Percentiles rank a stretch among this genome's conserved stretches.
Conservation (phyloP, 2,797 vertebrate species). For the Falco berigora region DNA sequence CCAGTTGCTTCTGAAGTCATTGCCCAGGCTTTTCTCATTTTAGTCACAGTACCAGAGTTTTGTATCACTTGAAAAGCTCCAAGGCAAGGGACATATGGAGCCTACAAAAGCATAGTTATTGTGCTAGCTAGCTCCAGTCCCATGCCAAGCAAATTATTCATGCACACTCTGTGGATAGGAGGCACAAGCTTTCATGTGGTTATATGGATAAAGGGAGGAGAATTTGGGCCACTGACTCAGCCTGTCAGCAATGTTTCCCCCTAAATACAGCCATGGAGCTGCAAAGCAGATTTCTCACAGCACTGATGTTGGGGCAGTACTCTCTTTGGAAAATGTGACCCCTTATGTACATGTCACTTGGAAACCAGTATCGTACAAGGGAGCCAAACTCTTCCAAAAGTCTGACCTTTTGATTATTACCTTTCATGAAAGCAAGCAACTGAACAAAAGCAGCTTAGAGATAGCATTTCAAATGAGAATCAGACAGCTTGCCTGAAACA, state of each 20-base stretch:
- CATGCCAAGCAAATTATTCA: constrained; percentile 60
- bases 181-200: constrained; percentile 60
- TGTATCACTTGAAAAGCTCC: constrained; percentile 31
- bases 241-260: constrained; percentile 34
- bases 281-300: constrained; percentile 26
- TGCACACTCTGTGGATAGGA: constrained; percentile 51
- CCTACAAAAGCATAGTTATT: constrained; percentile 48
- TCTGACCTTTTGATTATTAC: constrained; percentile 7
- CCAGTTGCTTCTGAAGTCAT: constrained; percentile 29
- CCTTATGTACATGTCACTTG: neutral
- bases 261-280: constrained; percentile 3
- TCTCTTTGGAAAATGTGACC: neutral
- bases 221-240: constrained; percentile 58
- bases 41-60: constrained; percentile 27
- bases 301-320: neutral
- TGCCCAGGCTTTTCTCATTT: constrained; percentile 40
- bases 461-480: constrained; percentile 14
- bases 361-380: neutral
- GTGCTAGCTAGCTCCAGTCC: constrained; percentile 33
- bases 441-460: constrained; percentile 29
- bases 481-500: neutral
- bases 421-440: neutral
- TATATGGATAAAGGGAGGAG: constrained; percentile 45
- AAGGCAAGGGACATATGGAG: constrained; percentile 41
- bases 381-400: neutral